Percentiles rank a stretch among this genome's conserved stretches.
phyloP scores from a whole-genome alignment of 1,140 invertebrate genomes.

The Pseudomyrmex flavicornis region DNA sequence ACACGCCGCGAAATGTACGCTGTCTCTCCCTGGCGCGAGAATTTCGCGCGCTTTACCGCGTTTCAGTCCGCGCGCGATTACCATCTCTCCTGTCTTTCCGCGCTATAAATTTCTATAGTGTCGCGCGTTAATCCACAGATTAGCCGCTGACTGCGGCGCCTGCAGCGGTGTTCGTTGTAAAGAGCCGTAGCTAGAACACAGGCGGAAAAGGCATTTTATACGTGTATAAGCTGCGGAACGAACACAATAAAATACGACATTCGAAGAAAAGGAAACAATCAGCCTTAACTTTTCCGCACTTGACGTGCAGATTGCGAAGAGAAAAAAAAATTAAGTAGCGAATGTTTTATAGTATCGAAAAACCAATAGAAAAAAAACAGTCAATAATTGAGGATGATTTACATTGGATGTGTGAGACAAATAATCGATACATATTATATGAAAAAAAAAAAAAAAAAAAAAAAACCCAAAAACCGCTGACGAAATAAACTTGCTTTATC shows the following conservation, averaged over 20 bases:
- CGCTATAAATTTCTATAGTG: conserved; percentile 72
- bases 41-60: conserved; percentile 68
- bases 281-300: conserved; percentile 1
- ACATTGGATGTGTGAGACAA: not conserved
- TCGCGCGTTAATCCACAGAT: conserved; percentile 74
- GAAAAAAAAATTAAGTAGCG: conserved; percentile 2
- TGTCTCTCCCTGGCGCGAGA: conserved; percentile 43
- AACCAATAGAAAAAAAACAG: too few relatives aligned
- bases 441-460: conserved; percentile 12
- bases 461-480: conserved; percentile 15
- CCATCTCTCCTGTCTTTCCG: conserved; percentile 71
- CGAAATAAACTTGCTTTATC: conserved; percentile 42
- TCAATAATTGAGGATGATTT: not conserved
- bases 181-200: conserved; percentile 26
- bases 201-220: not conserved
- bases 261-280: conserved; percentile 14
- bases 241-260: conserved; percentile 49
- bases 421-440: too few relatives aligned
- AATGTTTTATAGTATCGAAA: not conserved
- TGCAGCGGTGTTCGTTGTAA: conserved; percentile 31
- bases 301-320: not conserved
- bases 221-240: conserved; percentile 16
- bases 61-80: conserved; percentile 69
- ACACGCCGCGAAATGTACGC: conserved; percentile 26
- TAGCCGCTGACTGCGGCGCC: conserved; percentile 62